Evolutionary conservation across 2,797 vertebrate species (phyloP).

Genomic region (Meriones psammophilus): DNA sequence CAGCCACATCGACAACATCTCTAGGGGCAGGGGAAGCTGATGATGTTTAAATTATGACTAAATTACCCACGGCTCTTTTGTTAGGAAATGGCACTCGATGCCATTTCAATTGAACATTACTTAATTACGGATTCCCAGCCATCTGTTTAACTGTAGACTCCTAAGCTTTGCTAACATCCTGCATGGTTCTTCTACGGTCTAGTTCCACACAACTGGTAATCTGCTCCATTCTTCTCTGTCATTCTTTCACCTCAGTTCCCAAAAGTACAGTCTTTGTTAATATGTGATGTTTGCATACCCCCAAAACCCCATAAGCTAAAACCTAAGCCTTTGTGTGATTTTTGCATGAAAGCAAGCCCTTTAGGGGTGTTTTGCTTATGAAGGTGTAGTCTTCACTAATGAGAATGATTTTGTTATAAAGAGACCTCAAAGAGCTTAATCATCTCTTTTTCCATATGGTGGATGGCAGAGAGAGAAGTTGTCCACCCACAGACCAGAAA

Average conservation of each 20-base stretch:
- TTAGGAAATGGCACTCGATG: not conserved
- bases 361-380: not conserved
- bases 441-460: not conserved
- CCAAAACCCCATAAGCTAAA: not conserved
- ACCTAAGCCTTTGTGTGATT: not conserved
- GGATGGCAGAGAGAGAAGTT: not conserved
- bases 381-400: not conserved
- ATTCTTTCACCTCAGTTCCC: slow-evolving; percentile 3
- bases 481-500: not conserved
- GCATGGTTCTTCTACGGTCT: not conserved
- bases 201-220: not conserved
- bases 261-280: not conserved
- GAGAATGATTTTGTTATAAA: not conserved
- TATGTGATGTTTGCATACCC: too few species aligned
- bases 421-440: not conserved
- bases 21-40: not conserved
- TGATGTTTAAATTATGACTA: not conserved
- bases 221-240: not conserved
- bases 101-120: too few species aligned
- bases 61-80: not conserved
- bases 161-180: not conserved
- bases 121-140: not conserved
- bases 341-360: not conserved
- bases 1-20: not conserved
- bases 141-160: not conserved